These are phyloP conservation scores for Phyllostomus discolor DNA, from an alignment of 2,113 vertebrate genomes.

Conservation along the genomic window DNA sequence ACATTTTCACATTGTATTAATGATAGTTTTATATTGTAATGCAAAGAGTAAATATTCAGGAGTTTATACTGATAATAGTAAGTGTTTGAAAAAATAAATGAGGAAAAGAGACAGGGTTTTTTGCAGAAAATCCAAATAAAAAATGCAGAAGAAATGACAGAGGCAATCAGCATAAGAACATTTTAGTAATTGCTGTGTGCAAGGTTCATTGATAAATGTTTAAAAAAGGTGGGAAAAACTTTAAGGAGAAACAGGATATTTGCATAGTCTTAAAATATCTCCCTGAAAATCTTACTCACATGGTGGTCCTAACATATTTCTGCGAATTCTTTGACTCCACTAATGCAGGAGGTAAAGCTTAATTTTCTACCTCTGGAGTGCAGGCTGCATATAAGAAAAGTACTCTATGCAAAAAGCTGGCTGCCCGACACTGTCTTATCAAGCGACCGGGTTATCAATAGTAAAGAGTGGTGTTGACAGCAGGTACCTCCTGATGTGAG, in stretches of 20 bases:
- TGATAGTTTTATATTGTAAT: neutral
- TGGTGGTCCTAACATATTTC: neutral
- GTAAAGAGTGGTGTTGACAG: neutral
- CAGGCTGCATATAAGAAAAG: neutral
- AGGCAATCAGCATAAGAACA: neutral
- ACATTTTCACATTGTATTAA: neutral
- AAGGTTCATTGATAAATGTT: neutral
- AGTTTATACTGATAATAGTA: neutral
- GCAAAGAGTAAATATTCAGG: neutral
- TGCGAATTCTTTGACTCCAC: neutral
- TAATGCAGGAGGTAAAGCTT: neutral
- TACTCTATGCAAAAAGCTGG: neutral
- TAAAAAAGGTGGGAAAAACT: neutral
- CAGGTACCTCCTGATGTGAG: neutral
- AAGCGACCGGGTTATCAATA: neutral
- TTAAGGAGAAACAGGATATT: neutral
- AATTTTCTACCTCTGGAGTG: neutral
- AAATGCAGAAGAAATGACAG: neutral
- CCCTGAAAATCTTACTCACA: neutral
- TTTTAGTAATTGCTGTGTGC: neutral
- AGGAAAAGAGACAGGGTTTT: neutral
- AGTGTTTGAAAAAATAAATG: neutral
- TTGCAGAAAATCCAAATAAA: neutral
- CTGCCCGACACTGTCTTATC: neutral
- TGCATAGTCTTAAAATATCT: neutral